Conservation (phyloP, 2,888 invertebrate species). For the Acrobasis suavella region DNA sequence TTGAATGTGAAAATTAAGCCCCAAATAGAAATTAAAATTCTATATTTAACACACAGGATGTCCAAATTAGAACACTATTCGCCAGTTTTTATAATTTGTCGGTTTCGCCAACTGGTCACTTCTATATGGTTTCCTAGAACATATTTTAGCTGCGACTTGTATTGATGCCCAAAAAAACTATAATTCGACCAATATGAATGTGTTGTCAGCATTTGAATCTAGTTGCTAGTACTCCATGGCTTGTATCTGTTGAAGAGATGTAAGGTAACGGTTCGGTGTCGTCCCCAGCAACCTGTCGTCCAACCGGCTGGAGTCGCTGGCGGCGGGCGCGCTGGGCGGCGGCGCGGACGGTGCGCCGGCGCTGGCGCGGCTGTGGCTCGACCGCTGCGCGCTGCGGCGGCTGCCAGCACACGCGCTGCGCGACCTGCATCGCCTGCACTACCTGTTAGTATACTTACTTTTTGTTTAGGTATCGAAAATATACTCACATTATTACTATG, state of each 20-base stretch:
- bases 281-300: conserved; percentile 86
- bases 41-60: no score
- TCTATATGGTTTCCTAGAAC: no score
- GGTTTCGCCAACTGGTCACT: no score
- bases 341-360: conserved; percentile 83
- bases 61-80: no score
- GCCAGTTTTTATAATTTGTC: no score
- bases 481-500: no score
- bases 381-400: conserved; percentile 81
- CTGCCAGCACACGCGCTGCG: conserved; percentile 81
- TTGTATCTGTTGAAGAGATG: neutral
- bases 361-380: conserved; percentile 85
- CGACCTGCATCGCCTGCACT: conserved; percentile 78
- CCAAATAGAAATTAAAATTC: no score
- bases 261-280: neutral
- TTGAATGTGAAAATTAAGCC: no score
- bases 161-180: no score
- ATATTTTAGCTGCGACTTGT: no score
- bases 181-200: neutral
- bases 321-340: conserved; percentile 84
- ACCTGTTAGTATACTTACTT: conserved; percentile 81
- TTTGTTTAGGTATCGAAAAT: no score
- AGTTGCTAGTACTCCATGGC: no score
- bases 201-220: neutral
- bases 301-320: conserved; percentile 87